These are phyloP conservation scores for Aphidoletes aphidimyza DNA, from an alignment of 2,888 invertebrate genomes.

Conservation along the genomic window DNA sequence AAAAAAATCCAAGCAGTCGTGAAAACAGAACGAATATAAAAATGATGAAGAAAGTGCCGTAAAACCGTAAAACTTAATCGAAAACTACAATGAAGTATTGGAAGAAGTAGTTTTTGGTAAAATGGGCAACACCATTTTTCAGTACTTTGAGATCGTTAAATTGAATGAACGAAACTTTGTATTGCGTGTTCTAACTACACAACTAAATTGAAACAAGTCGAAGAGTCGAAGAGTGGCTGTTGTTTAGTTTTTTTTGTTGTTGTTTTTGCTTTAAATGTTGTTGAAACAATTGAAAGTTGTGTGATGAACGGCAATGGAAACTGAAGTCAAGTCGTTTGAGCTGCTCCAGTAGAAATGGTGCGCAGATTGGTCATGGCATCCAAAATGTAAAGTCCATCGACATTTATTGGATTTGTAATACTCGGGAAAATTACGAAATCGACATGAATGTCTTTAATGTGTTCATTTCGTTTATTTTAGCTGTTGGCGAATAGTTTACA, in stretches of 20 bases:
- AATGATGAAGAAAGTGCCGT: conserved; percentile 31
- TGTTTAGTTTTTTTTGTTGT: too few relatives aligned
- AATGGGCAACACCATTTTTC: background rate
- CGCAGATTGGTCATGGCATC: background rate
- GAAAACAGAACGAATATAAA: too few relatives aligned
- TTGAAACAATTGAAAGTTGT: conserved; percentile 25
- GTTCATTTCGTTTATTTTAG: background rate
- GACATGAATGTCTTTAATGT: conserved; percentile 18
- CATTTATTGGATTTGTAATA: conserved; percentile 38
- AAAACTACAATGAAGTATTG: conserved; percentile 38
- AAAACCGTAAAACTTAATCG: conserved; percentile 38
- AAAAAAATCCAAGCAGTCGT: too few relatives aligned
- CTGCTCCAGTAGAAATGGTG: background rate
- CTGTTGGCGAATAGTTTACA: too few relatives aligned
- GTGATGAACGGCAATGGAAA: background rate
- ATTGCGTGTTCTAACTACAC: conserved; percentile 37
- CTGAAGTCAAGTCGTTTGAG: background rate
- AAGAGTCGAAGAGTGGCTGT: too few relatives aligned
- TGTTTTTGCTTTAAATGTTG: too few relatives aligned
- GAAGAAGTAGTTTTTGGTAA: background rate
- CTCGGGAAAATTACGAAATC: conserved; percentile 26
- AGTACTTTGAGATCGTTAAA: conserved; percentile 42
- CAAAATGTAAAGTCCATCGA: background rate
- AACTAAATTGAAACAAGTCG: conserved; percentile 12
- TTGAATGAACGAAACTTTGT: conserved; percentile 45